These are phyloP conservation scores for Smutsia gigantea DNA, from an alignment of 2,797 vertebrate genomes.

Conservation along the genomic window DNA sequence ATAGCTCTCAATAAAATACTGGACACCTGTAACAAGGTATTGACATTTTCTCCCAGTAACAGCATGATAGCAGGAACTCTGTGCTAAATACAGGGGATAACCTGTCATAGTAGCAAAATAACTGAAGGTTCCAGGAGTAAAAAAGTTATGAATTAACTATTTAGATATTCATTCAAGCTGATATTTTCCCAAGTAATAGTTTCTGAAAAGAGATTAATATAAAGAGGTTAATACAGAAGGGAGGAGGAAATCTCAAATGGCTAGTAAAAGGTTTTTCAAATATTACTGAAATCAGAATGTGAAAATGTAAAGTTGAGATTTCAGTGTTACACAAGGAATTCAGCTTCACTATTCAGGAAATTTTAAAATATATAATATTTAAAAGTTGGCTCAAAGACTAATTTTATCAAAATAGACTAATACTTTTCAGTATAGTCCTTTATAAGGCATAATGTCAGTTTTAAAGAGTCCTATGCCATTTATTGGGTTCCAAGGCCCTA, in stretches of 20 bases:
- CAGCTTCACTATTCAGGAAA: neutral
- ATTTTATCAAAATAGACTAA: neutral
- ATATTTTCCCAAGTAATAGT: conserved; percentile 9
- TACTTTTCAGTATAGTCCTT: conserved; percentile 6
- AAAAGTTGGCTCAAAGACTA: conserved; percentile 32
- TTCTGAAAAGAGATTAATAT: conserved; percentile 19
- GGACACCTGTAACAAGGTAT: neutral
- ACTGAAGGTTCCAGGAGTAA: conserved; percentile 25
- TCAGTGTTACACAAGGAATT: conserved; percentile 31
- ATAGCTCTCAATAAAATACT: conserved; percentile 14
- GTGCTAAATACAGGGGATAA: conserved; percentile 14
- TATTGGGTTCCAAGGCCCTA: neutral
- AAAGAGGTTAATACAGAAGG: neutral
- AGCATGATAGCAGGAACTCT: neutral
- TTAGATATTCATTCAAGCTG: conserved; percentile 30
- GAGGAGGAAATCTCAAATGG: neutral
- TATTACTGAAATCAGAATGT: conserved; percentile 43
- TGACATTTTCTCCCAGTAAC: conserved; percentile 40
- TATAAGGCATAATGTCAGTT: neutral
- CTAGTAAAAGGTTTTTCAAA: conserved; percentile 48
- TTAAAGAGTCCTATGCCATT: neutral
- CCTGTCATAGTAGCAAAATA: conserved; percentile 33
- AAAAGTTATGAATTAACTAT: conserved; percentile 29
- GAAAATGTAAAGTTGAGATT: conserved; percentile 23
- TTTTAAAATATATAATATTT: neutral